A percentile compares a stretch with the other conserved stretches of the same genome.
These are phyloP conservation scores for Jaculus jaculus DNA, from an alignment of 2,113 vertebrate species.

Conservation along the genomic window DNA sequence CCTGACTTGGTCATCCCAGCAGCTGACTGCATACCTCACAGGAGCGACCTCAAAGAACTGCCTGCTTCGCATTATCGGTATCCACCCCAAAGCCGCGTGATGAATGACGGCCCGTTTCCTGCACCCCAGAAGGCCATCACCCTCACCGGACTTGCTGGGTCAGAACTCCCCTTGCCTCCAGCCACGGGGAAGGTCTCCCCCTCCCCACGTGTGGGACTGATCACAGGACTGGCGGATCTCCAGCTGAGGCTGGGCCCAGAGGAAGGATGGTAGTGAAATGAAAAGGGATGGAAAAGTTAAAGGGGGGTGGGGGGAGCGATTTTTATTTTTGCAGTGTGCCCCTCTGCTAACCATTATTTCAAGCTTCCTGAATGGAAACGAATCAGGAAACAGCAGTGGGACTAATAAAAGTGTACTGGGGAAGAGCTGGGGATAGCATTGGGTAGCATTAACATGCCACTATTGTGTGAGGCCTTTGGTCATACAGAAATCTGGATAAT, in stretches of 20 bases:
- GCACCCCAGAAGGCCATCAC: slow-evolving; percentile 63
- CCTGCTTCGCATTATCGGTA: slow-evolving; percentile 69
- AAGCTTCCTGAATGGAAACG: slow-evolving; percentile 77
- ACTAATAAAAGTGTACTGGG: slow-evolving; percentile 66
- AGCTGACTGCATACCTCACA: slow-evolving; percentile 45
- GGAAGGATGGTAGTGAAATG: slow-evolving; percentile 64
- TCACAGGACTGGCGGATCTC: slow-evolving; percentile 70
- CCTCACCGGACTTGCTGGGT: slow-evolving; percentile 28
- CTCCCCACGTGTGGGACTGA: neutral
- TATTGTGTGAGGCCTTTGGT: neutral
- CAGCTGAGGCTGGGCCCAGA: slow-evolving; percentile 49
- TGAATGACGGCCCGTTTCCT: slow-evolving; percentile 73
- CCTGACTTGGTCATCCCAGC: neutral
- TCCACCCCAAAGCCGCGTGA: slow-evolving; percentile 54
- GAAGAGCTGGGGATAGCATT: slow-evolving; percentile 63
- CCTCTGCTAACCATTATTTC: slow-evolving; percentile 81
- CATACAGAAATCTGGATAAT: neutral
- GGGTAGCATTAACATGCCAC: neutral
- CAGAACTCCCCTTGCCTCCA: neutral
- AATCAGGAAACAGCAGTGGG: slow-evolving; percentile 74
- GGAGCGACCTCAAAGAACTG: slow-evolving; percentile 16
- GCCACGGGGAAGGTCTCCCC: neutral
- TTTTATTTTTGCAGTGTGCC: slow-evolving; percentile 71
- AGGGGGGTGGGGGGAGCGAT: slow-evolving; percentile 52
- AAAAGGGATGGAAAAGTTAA: slow-evolving; percentile 74